Evolutionary conservation across 2,113 vertebrate species (phyloP), one percentile per base, ranked within the genome.

Genomic region (Pomatorhinus ruficollis): DNA sequence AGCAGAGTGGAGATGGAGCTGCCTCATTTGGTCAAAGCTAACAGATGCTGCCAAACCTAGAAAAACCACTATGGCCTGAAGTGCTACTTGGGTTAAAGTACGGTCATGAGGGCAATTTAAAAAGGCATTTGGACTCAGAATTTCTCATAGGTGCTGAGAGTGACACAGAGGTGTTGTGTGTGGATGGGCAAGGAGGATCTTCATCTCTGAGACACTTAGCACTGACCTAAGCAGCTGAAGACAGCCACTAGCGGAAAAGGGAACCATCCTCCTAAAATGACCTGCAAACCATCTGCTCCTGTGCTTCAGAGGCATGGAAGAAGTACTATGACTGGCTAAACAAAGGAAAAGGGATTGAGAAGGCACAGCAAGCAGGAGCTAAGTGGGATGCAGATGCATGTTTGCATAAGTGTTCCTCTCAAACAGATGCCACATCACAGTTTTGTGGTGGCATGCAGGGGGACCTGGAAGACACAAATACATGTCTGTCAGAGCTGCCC

Each of bases 11-110:
- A 83, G 50, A 72, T 35, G 69, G 47, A 75, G 45, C 40, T 82
- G 47, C 57, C 50, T 76, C 78, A 33, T 88, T 75, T 75, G 27
- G 40, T 80, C 79, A 87, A 65, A 87, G 45, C 42, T 71, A 83
- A 75, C 22, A 82, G 87, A 92, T 39, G 76, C 53, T 78, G 66
- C 52, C 33, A 56, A 87, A 89, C 50, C 42, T 75, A 40, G 65
- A 87, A 93, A 69, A 90, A 76, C 45, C 83, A 79, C 88, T 60
- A 13, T 10, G 56, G 68, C 33, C 61, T 86, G 89, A 97, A 94
- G 80, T 59, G 72, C 79, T 94, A 1, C 76, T 84, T 81, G 72
- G 83, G 84, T 95, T 95, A 87, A 89, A 93, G 82, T 44, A 23
- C 0, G 11, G 76, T 90, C 89, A 92, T 31, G 30, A 91, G 81